A percentile compares a stretch with the other conserved stretches of the same genome.
Evolutionary conservation across 2,113 vertebrate species (phyloP).

Genomic region (Rhagologus leucostigma): DNA sequence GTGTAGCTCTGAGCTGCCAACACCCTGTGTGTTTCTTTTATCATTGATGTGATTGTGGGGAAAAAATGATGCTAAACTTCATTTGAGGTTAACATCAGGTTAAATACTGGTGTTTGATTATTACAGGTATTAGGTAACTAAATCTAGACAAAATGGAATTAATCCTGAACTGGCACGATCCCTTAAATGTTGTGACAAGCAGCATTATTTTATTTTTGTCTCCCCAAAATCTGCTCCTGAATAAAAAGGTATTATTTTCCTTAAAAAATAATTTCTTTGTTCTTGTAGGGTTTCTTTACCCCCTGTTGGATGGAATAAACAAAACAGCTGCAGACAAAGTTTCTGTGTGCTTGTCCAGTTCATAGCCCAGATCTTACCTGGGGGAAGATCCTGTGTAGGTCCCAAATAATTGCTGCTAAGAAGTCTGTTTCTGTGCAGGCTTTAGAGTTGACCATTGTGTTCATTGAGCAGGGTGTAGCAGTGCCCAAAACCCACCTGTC

Average conservation of each 20-base stretch:
- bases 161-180: background rate
- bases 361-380: background rate
- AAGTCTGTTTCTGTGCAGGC: background rate
- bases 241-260: background rate
- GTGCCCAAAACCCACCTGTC: background rate
- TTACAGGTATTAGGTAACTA: background rate
- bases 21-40: background rate
- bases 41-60: background rate
- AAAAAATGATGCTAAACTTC: background rate
- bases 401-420: background rate
- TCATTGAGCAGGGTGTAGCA: rapidly evolving
- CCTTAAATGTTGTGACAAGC: background rate
- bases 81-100: background rate
- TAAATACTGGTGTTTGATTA: background rate
- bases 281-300: background rate
- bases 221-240: background rate
- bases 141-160: background rate
- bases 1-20: background rate
- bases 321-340: background rate
- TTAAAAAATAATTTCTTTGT: background rate
- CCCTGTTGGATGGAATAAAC: background rate
- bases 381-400: background rate
- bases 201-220: background rate
- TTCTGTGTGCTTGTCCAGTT: background rate
- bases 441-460: background rate